Conservation (phyloP, 2,888 invertebrate genomes). For the Pyrocoelia pectoralis region DNA sequence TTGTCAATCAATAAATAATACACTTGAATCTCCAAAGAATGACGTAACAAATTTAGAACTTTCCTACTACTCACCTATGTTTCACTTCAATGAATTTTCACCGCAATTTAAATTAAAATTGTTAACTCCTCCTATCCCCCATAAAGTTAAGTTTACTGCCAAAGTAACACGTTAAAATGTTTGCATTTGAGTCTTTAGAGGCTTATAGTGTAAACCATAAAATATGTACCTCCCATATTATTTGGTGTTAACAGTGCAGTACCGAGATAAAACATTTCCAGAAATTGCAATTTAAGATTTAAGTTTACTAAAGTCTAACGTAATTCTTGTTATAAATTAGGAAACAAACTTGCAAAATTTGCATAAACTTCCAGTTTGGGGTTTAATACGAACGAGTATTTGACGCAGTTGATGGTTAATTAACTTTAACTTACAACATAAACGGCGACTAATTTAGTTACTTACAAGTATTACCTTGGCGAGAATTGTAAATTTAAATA, state of each 20-base stretch:
- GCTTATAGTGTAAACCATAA: neutral
- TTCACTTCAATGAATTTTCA: too few relatives aligned
- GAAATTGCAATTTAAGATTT: neutral
- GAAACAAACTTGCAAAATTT: conserved; percentile 11
- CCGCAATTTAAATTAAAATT: too few relatives aligned
- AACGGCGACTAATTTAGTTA: conserved; percentile 4
- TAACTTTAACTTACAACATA: conserved; percentile 7
- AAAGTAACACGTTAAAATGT: too few relatives aligned
- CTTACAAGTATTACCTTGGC: neutral
- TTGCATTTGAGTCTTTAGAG: too few relatives aligned
- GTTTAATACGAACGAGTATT: conserved; percentile 7
- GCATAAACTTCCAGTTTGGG: conserved; percentile 6
- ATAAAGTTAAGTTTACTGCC: too few relatives aligned
- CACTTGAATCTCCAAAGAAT: too few relatives aligned
- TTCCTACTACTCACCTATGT: too few relatives aligned
- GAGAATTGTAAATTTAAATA: neutral
- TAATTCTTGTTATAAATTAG: conserved; percentile 6
- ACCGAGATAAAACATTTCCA: too few relatives aligned
- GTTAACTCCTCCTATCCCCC: too few relatives aligned
- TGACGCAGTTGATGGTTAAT: conserved; percentile 6
- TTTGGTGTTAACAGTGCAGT: too few relatives aligned
- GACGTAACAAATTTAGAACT: too few relatives aligned
- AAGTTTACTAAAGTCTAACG: conserved; percentile 1
- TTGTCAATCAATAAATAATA: too few relatives aligned
- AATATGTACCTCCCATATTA: neutral